Evolutionary conservation across 2,888 invertebrate genomes (phyloP).

Genomic region (Athrips mouffetella): DNA sequence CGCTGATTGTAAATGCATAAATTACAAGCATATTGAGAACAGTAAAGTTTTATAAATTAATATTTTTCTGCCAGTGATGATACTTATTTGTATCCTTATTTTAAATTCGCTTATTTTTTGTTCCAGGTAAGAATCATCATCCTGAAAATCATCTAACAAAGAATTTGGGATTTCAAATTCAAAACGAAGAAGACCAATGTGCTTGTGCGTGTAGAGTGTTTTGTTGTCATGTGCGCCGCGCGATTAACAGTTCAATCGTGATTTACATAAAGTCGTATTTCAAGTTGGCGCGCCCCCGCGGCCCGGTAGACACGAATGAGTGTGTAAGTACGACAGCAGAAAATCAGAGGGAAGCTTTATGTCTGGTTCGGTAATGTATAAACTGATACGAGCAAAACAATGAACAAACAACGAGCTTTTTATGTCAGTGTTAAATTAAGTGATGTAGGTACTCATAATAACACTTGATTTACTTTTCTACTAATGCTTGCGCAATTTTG

Average conservation of each 20-base stretch:
- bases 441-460: too few relatives aligned
- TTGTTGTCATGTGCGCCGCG: slow-evolving; percentile 53
- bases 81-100: background rate
- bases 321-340: slow-evolving; percentile 58
- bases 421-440: too few relatives aligned
- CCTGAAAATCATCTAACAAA: slow-evolving; percentile 34
- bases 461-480: too few relatives aligned
- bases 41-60: background rate
- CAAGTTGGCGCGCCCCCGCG: slow-evolving; percentile 48
- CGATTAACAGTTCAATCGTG: slow-evolving; percentile 59
- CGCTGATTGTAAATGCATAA: slow-evolving; percentile 12
- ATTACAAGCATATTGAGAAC: background rate
- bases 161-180: slow-evolving; percentile 49
- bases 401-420: background rate
- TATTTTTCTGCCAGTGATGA: background rate
- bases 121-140: slow-evolving; percentile 61
- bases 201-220: slow-evolving; percentile 52
- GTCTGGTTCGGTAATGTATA: slow-evolving; percentile 29
- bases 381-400: slow-evolving; percentile 13
- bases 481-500: too few relatives aligned
- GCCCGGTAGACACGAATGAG: slow-evolving; percentile 32
- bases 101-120: slow-evolving; percentile 42
- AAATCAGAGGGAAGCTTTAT: slow-evolving; percentile 51
- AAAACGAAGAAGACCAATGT: slow-evolving; percentile 43
- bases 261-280: slow-evolving; percentile 65